Evolutionary conservation across 2,113 vertebrate species (phyloP), one percentile per base, ranked within the genome.

Genomic region (Peromyscus maniculatus): DNA sequence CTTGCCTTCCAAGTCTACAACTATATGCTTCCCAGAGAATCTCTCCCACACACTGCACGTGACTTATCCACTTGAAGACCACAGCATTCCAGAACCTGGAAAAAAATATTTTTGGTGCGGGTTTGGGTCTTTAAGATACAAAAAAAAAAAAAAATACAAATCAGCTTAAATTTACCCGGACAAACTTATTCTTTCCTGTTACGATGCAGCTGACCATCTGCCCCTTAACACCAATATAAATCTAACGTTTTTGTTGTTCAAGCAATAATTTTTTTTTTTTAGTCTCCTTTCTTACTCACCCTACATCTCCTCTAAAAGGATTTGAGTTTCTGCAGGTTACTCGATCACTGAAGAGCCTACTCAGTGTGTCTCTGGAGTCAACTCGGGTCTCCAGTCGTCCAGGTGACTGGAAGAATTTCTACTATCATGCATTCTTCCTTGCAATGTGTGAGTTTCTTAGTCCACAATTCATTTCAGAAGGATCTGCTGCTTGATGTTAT

Each of bases 11-110:
- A 82, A 16, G 16, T 90, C 64, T 78, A 36, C 28, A 75, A 92
- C 22, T 33, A 15, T 3, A 10, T 0, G 19, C 22, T 66, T 78
- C 80, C 87, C 87, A 89, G 67, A 96, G 92, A 92, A 84, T 64
- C 88, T 72, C 9, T 89, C n/a, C 57, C 46, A 24, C 66, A 82
- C 24, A 55, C 39, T 52, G 86, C 88, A 33, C 8, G 21, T 89
- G 86, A 77, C 26, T 28, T 46, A 87, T 39, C 12, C 57, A 10
- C 66, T 93, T 72, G 83, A 7, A 84, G 49, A 95, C 86, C 16
- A 91, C 2, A 15, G n/a, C 87, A 93, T 91, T 92, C 26, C 21
- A 84, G 93, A 96, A 31, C n/a, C 31, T 84, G 67, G 33, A 62
- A 71, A 59, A 71, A 74, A 84, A 13, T 59, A 17, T 67, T 10